Conservation (phyloP, 2,888 invertebrate species). For the Pseudanteris insignis region DNA sequence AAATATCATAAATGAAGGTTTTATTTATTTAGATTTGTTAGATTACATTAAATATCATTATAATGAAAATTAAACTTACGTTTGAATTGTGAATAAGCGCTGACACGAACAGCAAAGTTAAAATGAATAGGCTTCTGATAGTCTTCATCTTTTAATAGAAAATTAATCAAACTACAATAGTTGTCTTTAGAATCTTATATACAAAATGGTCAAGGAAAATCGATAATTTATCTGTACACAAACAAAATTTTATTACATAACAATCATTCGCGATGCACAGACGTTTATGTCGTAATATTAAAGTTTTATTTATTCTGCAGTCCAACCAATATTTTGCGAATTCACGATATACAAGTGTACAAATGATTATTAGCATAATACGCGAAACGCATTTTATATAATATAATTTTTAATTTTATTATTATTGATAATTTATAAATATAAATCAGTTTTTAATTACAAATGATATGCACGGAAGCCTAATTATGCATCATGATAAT, state of each 20-base stretch:
- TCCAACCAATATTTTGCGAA: slow-evolving; percentile 5
- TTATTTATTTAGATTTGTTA: no score
- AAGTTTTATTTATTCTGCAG: neutral
- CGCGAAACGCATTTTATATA: no score
- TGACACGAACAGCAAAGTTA: slow-evolving; percentile 6
- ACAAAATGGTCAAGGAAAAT: slow-evolving; percentile 24
- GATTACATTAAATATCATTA: no score
- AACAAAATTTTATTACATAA: slow-evolving; percentile 23
- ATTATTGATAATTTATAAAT: no score
- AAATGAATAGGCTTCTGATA: neutral
- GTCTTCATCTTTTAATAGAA: slow-evolving; percentile 18
- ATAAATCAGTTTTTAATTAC: no score
- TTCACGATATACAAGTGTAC: neutral
- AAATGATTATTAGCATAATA: no score
- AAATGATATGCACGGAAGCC: no score
- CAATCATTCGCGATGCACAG: slow-evolving; percentile 6
- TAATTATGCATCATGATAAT: no score
- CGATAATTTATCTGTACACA: slow-evolving; percentile 20
- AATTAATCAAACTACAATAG: slow-evolving; percentile 13
- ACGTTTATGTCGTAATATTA: slow-evolving; percentile 13
- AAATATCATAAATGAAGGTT: no score
- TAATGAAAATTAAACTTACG: slow-evolving; percentile 26
- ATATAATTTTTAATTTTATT: no score
- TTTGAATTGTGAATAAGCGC: slow-evolving; percentile 3
- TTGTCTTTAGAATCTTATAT: slow-evolving; percentile 20